phyloP scores from a whole-genome alignment of 2,888 invertebrate species.

The Ethmia dodecea region DNA sequence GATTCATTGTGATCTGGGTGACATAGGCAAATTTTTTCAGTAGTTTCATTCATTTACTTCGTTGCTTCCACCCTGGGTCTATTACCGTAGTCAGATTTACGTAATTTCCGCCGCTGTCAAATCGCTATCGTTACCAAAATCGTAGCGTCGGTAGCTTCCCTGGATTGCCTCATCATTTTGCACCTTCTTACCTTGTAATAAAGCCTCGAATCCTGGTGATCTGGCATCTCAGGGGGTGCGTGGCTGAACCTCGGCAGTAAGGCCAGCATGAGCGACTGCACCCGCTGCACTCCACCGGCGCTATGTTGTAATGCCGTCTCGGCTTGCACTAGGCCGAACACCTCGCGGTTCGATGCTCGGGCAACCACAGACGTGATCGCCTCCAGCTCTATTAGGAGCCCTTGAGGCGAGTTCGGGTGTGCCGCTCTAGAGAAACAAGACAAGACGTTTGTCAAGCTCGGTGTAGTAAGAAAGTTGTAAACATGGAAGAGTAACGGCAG shows the following conservation, averaged over 20 bases:
- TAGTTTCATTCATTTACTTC: no score
- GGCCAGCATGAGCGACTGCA: conserved; percentile 86
- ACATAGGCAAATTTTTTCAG: no score
- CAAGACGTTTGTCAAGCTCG: not conserved
- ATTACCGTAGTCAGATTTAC: no score
- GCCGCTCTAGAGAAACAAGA: conserved; percentile 38
- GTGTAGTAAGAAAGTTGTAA: no score
- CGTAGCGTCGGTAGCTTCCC: no score
- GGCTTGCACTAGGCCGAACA: conserved; percentile 39
- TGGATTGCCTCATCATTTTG: no score
- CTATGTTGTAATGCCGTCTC: conserved; percentile 58
- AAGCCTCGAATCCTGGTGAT: conserved; percentile 26
- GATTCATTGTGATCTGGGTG: no score
- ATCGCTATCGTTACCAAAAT: no score
- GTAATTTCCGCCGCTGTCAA: no score
- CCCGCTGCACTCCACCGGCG: conserved; percentile 79
- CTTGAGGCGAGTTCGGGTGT: conserved; percentile 79
- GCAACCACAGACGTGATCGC: conserved; percentile 86
- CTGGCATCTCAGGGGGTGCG: conserved; percentile 36
- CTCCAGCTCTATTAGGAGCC: conserved; percentile 85
- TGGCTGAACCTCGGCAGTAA: conserved; percentile 83
- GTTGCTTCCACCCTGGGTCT: no score
- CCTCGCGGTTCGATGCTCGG: conserved; percentile 79
- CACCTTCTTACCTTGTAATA: conserved; percentile 57
- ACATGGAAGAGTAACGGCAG: no score